Conservation (phyloP, 1,140 invertebrate genomes). For the Lordiphosa stackelbergi region DNA sequence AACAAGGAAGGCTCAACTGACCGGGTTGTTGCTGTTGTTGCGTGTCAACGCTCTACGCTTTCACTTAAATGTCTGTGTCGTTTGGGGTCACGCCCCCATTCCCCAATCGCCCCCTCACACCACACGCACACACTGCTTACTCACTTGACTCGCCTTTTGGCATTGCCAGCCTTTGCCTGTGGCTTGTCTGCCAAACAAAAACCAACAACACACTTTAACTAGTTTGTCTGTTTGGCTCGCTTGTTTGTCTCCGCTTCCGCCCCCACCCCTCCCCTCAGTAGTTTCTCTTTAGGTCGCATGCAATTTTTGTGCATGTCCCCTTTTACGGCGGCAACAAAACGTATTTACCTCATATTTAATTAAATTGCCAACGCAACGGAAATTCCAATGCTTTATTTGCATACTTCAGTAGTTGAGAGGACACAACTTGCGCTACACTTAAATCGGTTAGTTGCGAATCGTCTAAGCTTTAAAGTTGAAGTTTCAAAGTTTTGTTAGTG, state of each 20-base stretch:
- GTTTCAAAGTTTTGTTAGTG: no score
- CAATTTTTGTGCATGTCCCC: slow-evolving; percentile 65
- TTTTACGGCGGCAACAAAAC: slow-evolving; percentile 46
- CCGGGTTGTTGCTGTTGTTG: slow-evolving; percentile 36
- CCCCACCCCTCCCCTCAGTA: background rate
- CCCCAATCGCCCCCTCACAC: slow-evolving; percentile 21
- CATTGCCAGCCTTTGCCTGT: slow-evolving; percentile 31
- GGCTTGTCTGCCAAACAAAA: slow-evolving; percentile 49
- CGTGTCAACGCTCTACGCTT: slow-evolving; percentile 67
- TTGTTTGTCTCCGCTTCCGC: slow-evolving; percentile 30
- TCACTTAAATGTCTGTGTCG: slow-evolving; percentile 66
- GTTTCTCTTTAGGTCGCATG: slow-evolving; percentile 32
- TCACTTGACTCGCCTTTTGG: slow-evolving; percentile 35
- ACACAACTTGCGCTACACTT: slow-evolving; percentile 6
- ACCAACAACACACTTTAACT: slow-evolving; percentile 52
- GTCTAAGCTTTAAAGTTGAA: no score
- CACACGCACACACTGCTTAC: slow-evolving; percentile 9
- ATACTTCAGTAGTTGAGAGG: slow-evolving; percentile 45
- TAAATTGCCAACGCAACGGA: slow-evolving; percentile 59
- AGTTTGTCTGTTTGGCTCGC: slow-evolving; percentile 60
- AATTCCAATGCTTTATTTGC: slow-evolving; percentile 65
- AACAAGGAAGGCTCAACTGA: slow-evolving; percentile 29
- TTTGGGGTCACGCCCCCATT: slow-evolving; percentile 65
- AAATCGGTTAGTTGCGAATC: no score
- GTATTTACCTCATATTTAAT: slow-evolving; percentile 71